Base-by-base conservation (phyloP, 2,797 vertebrate species). In the Chromis chromis region DNA sequence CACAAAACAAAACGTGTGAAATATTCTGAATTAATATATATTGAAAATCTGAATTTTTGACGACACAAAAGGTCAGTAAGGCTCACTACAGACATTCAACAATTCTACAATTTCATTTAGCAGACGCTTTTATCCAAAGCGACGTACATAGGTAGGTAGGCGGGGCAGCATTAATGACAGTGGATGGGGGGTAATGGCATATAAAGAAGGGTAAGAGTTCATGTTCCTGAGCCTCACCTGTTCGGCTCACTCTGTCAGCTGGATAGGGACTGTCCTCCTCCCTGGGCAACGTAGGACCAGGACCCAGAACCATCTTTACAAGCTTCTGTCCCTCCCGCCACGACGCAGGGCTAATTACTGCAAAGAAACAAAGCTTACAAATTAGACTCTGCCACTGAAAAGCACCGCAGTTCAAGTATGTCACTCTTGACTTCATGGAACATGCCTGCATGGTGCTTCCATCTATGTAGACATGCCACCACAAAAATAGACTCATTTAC, bases 241-340 rank as follows among this genome's bases (percentile, higher is more conserved):
- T 88, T 88, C 87, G 93, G 64, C 77, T 91, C 73, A 22, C 88
- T 91, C 93, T 91, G 70, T 95, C 94, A 79, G 88, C 84, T 46
- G 93, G 89, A 42, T 86, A 84, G 12, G 89, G 83, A 82, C 89
- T 92, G 70, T 91, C 91, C 50, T 91, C 92, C 42, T 95, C 94
- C 19, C 86, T 92, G 13, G 93, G 92, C 70, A 87, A 59, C 86
- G 91, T 96, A 59, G 95, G 94, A 64, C 86, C 87, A 70, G 97
- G 95, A 68, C 97, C 97, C 44, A 99, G 90, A 19, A 99, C 93
- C 93, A 96, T 97, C 81, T 96, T 97, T 44, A 96, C 96, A 74
- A 98, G 84, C 84, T 97, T 99, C 83, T 97, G 97, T 73, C 98
- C 98, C 57, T 98, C 96, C 61, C 98, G 90, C 98, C 98, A 99